A percentile compares a stretch with the other conserved stretches of the same genome.
Conservation (phyloP, 1,140 invertebrate genomes). For the Subanguina moxae region DNA sequence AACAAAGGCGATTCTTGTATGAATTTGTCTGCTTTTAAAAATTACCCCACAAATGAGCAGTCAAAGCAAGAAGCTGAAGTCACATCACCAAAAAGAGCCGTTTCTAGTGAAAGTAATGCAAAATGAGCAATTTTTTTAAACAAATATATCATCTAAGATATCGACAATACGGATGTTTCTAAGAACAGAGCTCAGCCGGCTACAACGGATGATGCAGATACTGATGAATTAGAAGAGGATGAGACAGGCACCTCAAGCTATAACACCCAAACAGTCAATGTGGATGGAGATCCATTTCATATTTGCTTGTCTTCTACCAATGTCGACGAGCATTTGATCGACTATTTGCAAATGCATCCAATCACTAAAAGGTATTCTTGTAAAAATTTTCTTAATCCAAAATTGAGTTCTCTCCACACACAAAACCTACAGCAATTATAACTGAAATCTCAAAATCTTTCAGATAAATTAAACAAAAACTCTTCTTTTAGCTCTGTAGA, state of each 20-base stretch:
- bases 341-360: conserved; percentile 52
- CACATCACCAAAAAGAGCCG: not conserved
- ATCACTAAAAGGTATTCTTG: conserved; percentile 44
- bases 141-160: too few species aligned
- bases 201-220: conserved; percentile 12
- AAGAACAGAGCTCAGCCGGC: not conserved
- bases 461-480: too few species aligned
- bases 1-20: not conserved
- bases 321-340: conserved; percentile 48
- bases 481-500: too few species aligned
- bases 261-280: conserved; percentile 35
- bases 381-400: not conserved
- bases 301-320: conserved; percentile 48
- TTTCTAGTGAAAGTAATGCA: not conserved
- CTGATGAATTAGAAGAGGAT: conserved; percentile 23
- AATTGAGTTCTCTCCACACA: conserved; percentile 16
- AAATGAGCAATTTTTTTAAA: too few species aligned
- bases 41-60: not conserved
- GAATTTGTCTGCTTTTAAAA: not conserved
- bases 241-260: conserved; percentile 18
- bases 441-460: too few species aligned
- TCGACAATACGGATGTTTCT: too few species aligned
- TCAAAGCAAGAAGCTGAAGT: not conserved
- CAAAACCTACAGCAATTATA: too few species aligned
- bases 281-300: conserved; percentile 37